Percentiles rank a stretch among this genome's conserved stretches.
Evolutionary conservation across 2,113 vertebrate species (phyloP).

Genomic region (Labrus mixtus): DNA sequence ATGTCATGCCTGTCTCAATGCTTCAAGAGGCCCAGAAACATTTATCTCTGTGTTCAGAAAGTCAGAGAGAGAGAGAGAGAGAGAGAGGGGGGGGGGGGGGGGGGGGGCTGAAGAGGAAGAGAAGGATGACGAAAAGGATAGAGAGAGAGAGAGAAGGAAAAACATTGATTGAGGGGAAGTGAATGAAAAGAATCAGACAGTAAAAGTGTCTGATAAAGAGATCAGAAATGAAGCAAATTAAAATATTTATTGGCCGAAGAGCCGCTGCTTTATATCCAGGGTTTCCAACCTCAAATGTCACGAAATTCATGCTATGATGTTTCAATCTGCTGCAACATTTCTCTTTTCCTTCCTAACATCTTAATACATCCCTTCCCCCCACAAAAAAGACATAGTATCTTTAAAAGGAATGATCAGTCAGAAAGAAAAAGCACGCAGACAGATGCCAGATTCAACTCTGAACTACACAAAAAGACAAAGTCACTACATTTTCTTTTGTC

Average conservation of each 20-base stretch:
- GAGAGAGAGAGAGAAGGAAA: too few relatives aligned
- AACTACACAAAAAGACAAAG: neutral
- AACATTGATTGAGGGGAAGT: too few relatives aligned
- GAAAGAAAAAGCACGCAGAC: neutral
- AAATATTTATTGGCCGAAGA: conserved; percentile 88
- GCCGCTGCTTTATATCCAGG: neutral
- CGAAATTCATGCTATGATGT: neutral
- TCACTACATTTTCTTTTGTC: conserved; percentile 19
- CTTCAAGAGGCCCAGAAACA: conserved; percentile 86
- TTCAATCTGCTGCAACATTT: neutral
- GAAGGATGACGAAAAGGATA: neutral
- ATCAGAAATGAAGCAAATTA: conserved; percentile 74
- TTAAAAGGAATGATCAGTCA: neutral
- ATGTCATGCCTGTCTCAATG: conserved; percentile 82
- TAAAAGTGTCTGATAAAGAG: neutral
- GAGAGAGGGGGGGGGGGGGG: neutral
- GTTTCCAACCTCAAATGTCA: conserved; percentile 15
- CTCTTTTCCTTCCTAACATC: conserved; percentile 16
- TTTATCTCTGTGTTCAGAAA: conserved; percentile 80
- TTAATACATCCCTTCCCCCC: too few relatives aligned
- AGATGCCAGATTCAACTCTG: neutral
- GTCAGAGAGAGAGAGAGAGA: neutral
- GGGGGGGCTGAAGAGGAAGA: neutral
- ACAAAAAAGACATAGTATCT: neutral
- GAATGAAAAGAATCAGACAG: neutral